Base-by-base conservation (phyloP, 2,797 vertebrate species). In the Salarias fasciatus region DNA sequence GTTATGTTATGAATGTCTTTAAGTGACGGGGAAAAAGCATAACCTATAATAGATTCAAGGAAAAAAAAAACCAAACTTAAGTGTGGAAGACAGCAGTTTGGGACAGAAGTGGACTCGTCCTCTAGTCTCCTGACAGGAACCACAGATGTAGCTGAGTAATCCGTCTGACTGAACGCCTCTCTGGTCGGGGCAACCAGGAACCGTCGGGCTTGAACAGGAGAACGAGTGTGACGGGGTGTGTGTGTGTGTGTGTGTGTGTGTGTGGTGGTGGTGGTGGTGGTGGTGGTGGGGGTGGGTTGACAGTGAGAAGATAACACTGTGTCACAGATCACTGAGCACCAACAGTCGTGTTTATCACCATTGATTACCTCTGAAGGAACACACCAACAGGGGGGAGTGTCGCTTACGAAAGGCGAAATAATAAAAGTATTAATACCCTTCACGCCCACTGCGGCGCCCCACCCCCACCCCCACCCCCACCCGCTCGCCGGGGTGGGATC, bases 401-500 rank as follows among this genome's bases (percentile, higher is more conserved):
- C 52, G 11, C 49, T 41, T 40, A 65, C 54, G 48, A 75, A 66
- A 72, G 40, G 11, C n/a, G 33, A 69, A 71, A 78, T 49, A 67
- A 71, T 69, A 69, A 61, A 76, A 78, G 37, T 10, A 44, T 18
- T 49, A 75, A 61, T 72, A 62, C 62, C 52, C 63, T 65, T 70
- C 56, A 67, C 18, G 8, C 42, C 31, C 42, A 4, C 35, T 33
- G 60, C 63, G 41, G 37, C 30, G 55, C 61, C 24, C 52, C 4
- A 55, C 61, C 24, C 49, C 6, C 33, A 6, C 6, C 31, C 8
- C n/a, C n/a, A n/a, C 31, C 31, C 33, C 33, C 33, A 9, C 33
- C 33, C 31, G 14, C 54, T 38, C 43, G 61, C 69, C 60, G 37
- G 63, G 55, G 63, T 63, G 59, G 29, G 58, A 48, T 75, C 61